Evolutionary conservation across 2,113 vertebrate genomes (phyloP).

Genomic region (Baryphthengus martii): DNA sequence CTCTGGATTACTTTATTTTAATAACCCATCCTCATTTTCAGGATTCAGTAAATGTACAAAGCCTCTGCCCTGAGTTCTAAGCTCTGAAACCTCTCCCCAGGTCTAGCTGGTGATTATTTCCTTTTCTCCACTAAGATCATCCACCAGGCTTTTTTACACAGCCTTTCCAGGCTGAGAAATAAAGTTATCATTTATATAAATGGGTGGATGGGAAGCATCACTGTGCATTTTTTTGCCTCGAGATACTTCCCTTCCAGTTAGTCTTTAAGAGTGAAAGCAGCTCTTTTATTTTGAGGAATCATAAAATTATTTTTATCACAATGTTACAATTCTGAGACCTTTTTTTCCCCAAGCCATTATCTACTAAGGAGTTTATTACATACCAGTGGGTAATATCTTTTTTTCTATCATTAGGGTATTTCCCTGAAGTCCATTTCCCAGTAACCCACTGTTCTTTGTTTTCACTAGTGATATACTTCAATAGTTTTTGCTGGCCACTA

Average conservation of each 20-base stretch:
- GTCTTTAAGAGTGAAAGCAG: neutral
- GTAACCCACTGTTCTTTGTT: neutral
- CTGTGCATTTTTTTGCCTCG: neutral
- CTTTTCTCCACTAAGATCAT: neutral
- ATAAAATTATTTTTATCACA: neutral
- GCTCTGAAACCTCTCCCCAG: neutral
- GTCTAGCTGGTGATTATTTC: neutral
- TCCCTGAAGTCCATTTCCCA: neutral
- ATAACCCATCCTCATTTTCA: neutral
- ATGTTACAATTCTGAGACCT: neutral
- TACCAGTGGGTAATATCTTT: neutral
- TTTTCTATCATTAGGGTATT: neutral
- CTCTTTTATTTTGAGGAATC: conserved; percentile 7
- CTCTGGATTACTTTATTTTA: neutral
- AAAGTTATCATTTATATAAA: conserved; percentile 1
- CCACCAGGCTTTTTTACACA: neutral
- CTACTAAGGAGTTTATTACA: conserved; percentile 1
- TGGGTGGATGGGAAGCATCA: neutral
- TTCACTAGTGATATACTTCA: neutral
- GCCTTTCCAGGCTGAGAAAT: neutral
- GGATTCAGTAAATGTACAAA: neutral
- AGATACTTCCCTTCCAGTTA: neutral
- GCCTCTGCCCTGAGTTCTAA: neutral
- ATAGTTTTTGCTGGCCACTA: neutral
- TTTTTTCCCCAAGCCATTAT: neutral